phyloP scores from a whole-genome alignment of 2,113 vertebrate species.

The Elephas maximus region DNA sequence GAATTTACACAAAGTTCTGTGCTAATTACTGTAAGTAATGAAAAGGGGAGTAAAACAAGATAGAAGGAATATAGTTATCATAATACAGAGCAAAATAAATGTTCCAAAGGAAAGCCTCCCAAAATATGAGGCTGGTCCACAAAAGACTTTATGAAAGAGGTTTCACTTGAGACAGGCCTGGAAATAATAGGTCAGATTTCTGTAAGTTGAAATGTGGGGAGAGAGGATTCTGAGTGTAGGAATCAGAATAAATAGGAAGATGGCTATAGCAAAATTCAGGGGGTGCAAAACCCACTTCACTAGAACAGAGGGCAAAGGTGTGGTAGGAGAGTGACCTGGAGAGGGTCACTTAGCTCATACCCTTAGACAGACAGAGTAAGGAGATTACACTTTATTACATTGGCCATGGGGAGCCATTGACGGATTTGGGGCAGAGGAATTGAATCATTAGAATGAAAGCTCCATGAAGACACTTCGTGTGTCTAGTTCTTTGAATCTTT shows the following conservation, averaged over 20 bases:
- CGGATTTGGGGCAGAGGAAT: neutral
- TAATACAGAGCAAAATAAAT: neutral
- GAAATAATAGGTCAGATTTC: constrained; percentile 35
- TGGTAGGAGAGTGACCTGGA: neutral
- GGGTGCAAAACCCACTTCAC: constrained; percentile 10
- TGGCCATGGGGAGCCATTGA: neutral
- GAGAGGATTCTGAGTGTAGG: neutral
- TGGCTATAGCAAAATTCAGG: constrained; percentile 18
- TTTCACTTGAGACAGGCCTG: neutral
- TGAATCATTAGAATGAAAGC: constrained; percentile 44
- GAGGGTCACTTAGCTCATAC: neutral
- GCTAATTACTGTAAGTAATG: neutral
- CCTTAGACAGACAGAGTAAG: neutral
- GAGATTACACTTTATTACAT: neutral
- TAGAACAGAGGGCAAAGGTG: neutral
- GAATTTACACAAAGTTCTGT: neutral
- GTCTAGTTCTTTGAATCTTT: neutral
- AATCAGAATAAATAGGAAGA: neutral
- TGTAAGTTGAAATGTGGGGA: neutral
- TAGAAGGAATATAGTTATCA: constrained; percentile 34
- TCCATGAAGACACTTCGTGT: neutral
- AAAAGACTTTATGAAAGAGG: constrained; percentile 14
- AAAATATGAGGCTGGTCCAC: neutral
- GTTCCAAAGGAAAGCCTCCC: neutral
- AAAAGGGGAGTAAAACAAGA: neutral